Evolutionary conservation across 2,113 vertebrate species (phyloP).

Genomic region (Hepsetus odoe): DNA sequence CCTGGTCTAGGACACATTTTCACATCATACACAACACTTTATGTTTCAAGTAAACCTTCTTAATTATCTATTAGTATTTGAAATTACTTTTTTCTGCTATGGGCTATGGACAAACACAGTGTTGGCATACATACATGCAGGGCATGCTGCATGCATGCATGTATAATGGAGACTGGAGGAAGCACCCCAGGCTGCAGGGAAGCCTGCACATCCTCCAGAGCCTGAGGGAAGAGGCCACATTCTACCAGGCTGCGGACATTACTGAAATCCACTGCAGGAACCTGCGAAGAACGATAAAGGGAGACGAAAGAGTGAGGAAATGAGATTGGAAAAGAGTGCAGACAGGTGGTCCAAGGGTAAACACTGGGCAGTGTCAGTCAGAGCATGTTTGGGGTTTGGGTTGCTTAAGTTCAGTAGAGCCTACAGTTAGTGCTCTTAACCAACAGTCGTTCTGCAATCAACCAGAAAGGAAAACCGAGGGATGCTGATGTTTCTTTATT

Average conservation of each 20-base stretch:
- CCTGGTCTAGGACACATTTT: too few relatives aligned
- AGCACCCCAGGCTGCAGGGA: conserved; percentile 73
- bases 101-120: not conserved
- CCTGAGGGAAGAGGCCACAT: conserved; percentile 80
- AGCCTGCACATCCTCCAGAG: conserved; percentile 81
- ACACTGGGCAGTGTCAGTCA: conserved; percentile 64
- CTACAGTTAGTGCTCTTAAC: conserved; percentile 16
- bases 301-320: conserved; percentile 42
- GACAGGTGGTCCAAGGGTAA: conserved; percentile 41
- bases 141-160: conserved; percentile 80
- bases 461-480: conserved; percentile 64
- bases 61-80: too few relatives aligned
- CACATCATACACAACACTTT: too few relatives aligned
- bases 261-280: conserved; percentile 63
- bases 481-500: conserved; percentile 70
- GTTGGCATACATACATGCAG: conserved; percentile 77
- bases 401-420: conserved; percentile 35
- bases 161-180: conserved; percentile 80
- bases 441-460: conserved; percentile 50
- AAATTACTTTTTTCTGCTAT: not conserved
- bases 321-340: conserved; percentile 55
- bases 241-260: conserved; percentile 72
- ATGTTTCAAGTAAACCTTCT: too few relatives aligned
- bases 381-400: conserved; percentile 59
- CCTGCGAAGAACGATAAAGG: conserved; percentile 53